phyloP scores from a whole-genome alignment of 1,140 invertebrate genomes.

The Drosophila ercepeae region DNA sequence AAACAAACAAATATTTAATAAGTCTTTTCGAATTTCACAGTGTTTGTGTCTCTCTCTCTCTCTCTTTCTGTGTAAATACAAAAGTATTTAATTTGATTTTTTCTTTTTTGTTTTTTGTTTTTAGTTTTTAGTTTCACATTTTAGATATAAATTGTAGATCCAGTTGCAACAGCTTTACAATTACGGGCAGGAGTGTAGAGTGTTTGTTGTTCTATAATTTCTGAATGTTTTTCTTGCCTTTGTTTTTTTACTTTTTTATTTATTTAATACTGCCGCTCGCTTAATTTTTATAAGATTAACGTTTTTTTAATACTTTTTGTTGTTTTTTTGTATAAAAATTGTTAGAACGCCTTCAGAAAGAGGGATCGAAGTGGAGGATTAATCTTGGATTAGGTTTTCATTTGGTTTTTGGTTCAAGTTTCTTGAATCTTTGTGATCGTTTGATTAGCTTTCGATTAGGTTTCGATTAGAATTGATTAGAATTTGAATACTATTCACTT shows the following conservation, averaged over 20 bases:
- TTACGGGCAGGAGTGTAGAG: constrained; percentile 27
- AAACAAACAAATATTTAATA: constrained; percentile 77
- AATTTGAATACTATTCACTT: constrained; percentile 52
- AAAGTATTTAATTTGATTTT: constrained; percentile 48
- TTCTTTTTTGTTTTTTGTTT: no score
- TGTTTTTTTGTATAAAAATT: constrained; percentile 9
- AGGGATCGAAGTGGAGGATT: not conserved
- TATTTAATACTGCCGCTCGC: constrained; percentile 1
- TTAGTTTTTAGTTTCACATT: constrained; percentile 19
- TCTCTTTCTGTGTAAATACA: constrained; percentile 71
- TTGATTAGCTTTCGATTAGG: no score
- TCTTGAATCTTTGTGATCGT: no score
- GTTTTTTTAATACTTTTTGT: constrained; percentile 31
- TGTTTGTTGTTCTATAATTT: constrained; percentile 17
- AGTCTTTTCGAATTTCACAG: constrained; percentile 82
- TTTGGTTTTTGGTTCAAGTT: not conserved
- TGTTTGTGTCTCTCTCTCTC: constrained; percentile 64
- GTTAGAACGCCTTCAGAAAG: not conserved
- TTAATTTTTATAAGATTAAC: not conserved
- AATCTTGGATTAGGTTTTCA: not conserved
- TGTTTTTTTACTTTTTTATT: constrained; percentile 2
- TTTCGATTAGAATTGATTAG: constrained; percentile 7
- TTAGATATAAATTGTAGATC: constrained; percentile 27
- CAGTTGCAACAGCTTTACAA: constrained; percentile 63
- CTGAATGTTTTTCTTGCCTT: constrained; percentile 6